Evolutionary conservation across 2,113 vertebrate genomes (phyloP), one percentile per base, ranked within the genome.

Genomic region (Heteronetta atricapilla): DNA sequence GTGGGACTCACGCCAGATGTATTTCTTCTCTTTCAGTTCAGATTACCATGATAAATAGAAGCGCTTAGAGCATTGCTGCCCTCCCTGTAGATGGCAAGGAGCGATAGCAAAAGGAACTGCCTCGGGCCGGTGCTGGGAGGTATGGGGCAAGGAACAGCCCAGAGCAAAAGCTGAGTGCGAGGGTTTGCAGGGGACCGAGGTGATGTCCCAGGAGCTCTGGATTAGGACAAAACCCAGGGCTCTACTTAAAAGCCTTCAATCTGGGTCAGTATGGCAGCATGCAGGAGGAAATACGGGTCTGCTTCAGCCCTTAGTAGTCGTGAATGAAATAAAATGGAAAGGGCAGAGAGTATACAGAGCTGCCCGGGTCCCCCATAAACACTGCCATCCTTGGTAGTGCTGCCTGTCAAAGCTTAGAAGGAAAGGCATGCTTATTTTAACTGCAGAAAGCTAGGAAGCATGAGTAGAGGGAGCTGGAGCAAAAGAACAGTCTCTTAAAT

Each of bases 271-370:
- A 38, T 0, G 0, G 13, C 34, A 44, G 52, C 20, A 25, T 36
- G n/a, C 0, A 0, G 0, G 11, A 34, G 46, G 59, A 70, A 26
- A 15, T 3, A 0, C 6, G n/a, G 28, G 38, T 23, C 58, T 2
- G 1, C 72, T 89, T 73, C 55, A 86, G 25, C 20, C 50, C 60
- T 63, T 16, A 66, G 50, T 26, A 36, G 26, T 73, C 55, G 33
- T 3, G 3, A 72, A 56, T 46, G 2, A 86, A 74, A 40, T 84
- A 6, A 82, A 82, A 62, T 38, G 13, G 11, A 26, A 36, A 38
- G 38, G 76, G 34, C 77, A 52, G 52, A 50, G 31, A 48, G 18
- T 25, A 4, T 33, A 12, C 26, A 8, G 23, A 44, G 52, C 58
- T 76, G 36, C 31, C 15, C 1, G 2, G 48, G 16, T 70, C 15